These are phyloP conservation scores for Mormyrus iriodes DNA, from an alignment of 2,113 vertebrate species.

Conservation along the genomic window DNA sequence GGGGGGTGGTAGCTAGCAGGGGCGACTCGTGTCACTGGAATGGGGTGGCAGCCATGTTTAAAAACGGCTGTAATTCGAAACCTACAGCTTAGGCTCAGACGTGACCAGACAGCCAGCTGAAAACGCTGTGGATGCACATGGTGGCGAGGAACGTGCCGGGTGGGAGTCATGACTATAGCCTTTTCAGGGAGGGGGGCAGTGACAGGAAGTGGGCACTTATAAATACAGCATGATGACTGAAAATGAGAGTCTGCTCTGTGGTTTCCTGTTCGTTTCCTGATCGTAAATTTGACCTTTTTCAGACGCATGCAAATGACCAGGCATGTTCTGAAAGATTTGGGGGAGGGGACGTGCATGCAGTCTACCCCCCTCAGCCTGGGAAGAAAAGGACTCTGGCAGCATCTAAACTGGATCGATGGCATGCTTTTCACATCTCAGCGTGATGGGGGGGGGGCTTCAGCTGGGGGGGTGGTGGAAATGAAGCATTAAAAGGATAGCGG, in stretches of 20 bases:
- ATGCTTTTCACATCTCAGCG: neutral
- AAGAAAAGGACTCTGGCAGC: neutral
- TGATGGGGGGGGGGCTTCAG: neutral
- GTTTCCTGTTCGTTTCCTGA: neutral
- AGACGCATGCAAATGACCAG: neutral
- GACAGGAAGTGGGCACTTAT: neutral
- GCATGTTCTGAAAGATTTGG: neutral
- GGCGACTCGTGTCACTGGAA: neutral
- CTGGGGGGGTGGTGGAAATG: neutral
- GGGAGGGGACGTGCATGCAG: neutral
- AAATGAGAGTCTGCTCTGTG: conserved; percentile 5
- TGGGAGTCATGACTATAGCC: neutral
- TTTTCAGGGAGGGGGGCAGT: neutral
- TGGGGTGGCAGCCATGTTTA: neutral
- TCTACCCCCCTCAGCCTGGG: neutral
- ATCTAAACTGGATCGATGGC: neutral
- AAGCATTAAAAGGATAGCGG: neutral
- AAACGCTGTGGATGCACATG: neutral
- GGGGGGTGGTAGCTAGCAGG: neutral
- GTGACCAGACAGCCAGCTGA: neutral
- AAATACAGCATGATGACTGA: neutral
- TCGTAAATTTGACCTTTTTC: neutral
- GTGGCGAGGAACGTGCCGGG: neutral
- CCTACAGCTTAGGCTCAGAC: neutral
- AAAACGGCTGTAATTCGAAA: neutral